A percentile compares a stretch with the other conserved stretches of the same genome.
Conservation (phyloP, 2,113 vertebrate genomes). For the Saguinus imperator region DNA sequence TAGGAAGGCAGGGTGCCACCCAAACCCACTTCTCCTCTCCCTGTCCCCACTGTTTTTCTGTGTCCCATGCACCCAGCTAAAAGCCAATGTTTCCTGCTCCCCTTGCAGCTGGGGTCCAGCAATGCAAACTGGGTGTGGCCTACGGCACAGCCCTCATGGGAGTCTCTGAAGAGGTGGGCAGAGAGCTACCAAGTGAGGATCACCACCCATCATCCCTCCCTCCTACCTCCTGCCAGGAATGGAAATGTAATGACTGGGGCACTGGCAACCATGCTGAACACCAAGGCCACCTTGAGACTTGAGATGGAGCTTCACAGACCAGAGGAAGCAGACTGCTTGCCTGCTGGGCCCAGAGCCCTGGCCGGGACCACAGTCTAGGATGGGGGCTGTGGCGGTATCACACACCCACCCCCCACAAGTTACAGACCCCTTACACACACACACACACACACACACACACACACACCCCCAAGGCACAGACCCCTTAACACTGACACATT, state of each 20-base stretch:
- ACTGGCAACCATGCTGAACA: background rate
- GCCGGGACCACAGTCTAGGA: rapidly evolving
- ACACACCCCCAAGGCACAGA: background rate
- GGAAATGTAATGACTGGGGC: background rate
- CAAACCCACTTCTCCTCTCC: background rate
- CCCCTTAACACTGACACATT: too few species aligned
- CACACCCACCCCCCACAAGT: background rate
- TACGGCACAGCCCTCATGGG: rapidly evolving
- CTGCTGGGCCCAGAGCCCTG: rapidly evolving
- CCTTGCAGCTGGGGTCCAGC: too few species aligned
- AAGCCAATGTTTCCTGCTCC: too few species aligned
- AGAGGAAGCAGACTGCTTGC: background rate
- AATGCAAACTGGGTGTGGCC: rapidly evolving
- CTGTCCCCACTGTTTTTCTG: background rate
- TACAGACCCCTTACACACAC: background rate
- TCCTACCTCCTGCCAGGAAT: rapidly evolving
- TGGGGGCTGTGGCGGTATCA: too few species aligned
- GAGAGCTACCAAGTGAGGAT: background rate
- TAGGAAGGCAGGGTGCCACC: rapidly evolving
- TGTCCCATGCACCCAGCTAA: background rate
- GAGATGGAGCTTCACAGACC: background rate
- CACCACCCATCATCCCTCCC: background rate
- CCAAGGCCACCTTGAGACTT: background rate
- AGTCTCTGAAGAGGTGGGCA: background rate
- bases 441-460: background rate